Base-by-base conservation (phyloP, 2,797 vertebrate species). In the Tachyglossus aculeatus region DNA sequence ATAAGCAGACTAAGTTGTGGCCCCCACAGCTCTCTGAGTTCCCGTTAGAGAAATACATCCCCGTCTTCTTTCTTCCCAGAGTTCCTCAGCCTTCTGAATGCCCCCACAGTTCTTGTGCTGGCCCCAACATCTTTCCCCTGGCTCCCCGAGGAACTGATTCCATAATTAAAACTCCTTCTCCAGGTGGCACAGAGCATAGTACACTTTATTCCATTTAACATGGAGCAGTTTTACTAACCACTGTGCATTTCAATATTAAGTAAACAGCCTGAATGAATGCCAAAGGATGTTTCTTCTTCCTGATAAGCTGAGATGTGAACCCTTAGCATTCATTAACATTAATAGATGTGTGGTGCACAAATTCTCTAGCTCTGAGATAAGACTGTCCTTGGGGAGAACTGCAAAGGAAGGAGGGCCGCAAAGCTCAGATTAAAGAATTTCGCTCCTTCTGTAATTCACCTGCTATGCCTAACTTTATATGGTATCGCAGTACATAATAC, bases 221-320 rank as follows among this genome's bases (percentile, higher is more conserved):
- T n/a, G n/a, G n/a, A n/a, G n/a, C 65, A 45, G 15, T 1, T 55
- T 66, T 31, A 50, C 47, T 58, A 25, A n/a, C 10, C 45, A 4
- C 11, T 43, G 59, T 69, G 32, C 21, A 67, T 45, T 64, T 60
- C 47, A 39, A 40, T 63, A 60, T 61, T 58, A 50, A 24, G 61
- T 75, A 51, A 74, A 38, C 5, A 29, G 34, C 32, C 36, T 40
- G 15, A 52, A 50, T 52, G 45, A 52, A 58, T 60, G 5, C 33
- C 52, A 16, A 29, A 44, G 12, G 25, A 13, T 66, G 52, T 63
- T 25, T 32, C 36, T 67, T 59, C 5, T 53, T 45, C 63, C 22
- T 53, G 59, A 16, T 48, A 64, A 33, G 2, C 27, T 50, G 2
- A 1, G 7, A 54, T 59, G 15, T 19, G 24, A 74, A 67, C 14